phyloP scores from a whole-genome alignment of 2,113 vertebrate genomes.

The Tiliqua scincoides region DNA sequence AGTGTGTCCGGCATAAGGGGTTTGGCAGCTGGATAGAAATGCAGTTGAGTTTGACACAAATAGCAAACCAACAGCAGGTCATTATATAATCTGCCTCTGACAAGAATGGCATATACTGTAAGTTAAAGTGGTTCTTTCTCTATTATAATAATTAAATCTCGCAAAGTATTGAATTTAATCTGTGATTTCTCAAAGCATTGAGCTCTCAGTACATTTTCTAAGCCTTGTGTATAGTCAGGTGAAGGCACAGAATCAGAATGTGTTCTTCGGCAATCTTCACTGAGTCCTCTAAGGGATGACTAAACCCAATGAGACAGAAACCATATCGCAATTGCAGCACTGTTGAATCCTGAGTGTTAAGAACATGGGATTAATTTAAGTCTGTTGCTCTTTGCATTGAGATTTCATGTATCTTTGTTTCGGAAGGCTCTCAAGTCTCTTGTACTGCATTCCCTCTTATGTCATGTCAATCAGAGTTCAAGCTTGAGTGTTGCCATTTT shows the following conservation, averaged over 20 bases:
- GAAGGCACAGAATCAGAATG: constrained; percentile 35
- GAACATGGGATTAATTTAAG: constrained; percentile 58
- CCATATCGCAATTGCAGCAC: too few relatives aligned
- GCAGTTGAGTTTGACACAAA: constrained; percentile 65
- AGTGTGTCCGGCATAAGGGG: constrained; percentile 60
- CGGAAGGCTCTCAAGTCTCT: constrained; percentile 40
- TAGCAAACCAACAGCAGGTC: constrained; percentile 47
- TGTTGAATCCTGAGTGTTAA: constrained; percentile 39
- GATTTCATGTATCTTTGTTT: constrained; percentile 51
- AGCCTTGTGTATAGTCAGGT: constrained; percentile 42
- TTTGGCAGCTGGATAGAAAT: constrained; percentile 61
- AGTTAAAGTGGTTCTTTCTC: constrained; percentile 38
- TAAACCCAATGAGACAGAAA: constrained; percentile 38
- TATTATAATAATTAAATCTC: constrained; percentile 47
- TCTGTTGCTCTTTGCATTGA: constrained; percentile 52
- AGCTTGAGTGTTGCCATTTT: constrained; percentile 37
- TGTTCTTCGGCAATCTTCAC: constrained; percentile 45
- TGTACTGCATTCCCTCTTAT: constrained; percentile 53
- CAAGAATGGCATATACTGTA: constrained; percentile 59
- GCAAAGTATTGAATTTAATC: constrained; percentile 37
- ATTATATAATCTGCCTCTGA: constrained; percentile 58
- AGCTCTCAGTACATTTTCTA: constrained; percentile 36
- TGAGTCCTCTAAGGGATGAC: constrained; percentile 20
- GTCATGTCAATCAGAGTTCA: constrained; percentile 48
- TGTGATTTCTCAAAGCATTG: constrained; percentile 37